These are phyloP conservation scores for Sorex araneus DNA, from an alignment of 2,113 vertebrate species.

Conservation along the genomic window DNA sequence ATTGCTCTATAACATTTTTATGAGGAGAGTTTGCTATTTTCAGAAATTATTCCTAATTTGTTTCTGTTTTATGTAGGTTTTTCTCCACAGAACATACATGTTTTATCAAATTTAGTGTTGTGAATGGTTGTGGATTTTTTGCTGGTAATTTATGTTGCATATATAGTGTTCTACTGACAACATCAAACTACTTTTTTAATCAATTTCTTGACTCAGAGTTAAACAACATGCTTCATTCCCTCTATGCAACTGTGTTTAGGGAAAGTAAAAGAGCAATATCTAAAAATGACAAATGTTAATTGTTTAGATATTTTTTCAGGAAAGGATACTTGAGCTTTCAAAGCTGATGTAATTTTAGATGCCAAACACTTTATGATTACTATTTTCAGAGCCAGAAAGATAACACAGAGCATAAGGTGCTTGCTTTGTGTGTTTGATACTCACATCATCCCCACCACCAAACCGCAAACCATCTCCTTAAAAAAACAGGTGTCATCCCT, in stretches of 20 bases:
- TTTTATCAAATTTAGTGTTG: slow-evolving; percentile 11
- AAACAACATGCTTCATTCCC: neutral
- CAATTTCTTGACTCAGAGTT: slow-evolving; percentile 47
- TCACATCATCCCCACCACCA: too few relatives aligned
- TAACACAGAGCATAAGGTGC: too few relatives aligned
- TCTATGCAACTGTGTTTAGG: neutral
- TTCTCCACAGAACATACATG: neutral
- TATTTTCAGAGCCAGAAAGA: too few relatives aligned
- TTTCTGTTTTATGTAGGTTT: neutral
- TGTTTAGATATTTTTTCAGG: too few relatives aligned
- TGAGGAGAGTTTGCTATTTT: neutral
- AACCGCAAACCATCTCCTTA: too few relatives aligned
- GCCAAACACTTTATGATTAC: too few relatives aligned
- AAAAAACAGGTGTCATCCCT: too few relatives aligned
- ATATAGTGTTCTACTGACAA: slow-evolving; percentile 28
- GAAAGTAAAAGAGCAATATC: slow-evolving; percentile 4
- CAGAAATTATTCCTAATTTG: slow-evolving; percentile 16
- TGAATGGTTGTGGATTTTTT: neutral
- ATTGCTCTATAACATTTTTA: slow-evolving; percentile 6
- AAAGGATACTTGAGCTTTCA: too few relatives aligned
- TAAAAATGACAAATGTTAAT: slow-evolving; percentile 57
- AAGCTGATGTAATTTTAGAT: too few relatives aligned
- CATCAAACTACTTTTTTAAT: neutral
- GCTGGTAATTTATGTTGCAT: slow-evolving; percentile 43
- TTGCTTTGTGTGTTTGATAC: too few relatives aligned